These are phyloP conservation scores for Halcyon badia DNA, from an alignment of 2,797 vertebrate species.

Conservation along the genomic window DNA sequence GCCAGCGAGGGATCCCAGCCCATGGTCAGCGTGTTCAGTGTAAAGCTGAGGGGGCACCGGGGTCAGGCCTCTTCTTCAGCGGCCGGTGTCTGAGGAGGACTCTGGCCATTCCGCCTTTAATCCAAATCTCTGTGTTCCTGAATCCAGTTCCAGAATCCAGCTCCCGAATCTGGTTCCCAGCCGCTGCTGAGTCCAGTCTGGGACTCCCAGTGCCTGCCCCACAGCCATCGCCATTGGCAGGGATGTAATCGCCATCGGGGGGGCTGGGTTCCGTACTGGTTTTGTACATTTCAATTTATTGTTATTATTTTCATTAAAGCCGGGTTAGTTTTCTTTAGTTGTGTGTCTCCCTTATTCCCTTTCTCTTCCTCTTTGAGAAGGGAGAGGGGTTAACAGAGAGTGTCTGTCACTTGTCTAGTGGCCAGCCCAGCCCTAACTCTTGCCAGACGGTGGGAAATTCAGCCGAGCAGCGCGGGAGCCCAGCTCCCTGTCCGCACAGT, in stretches of 20 bases:
- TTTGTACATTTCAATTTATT: not conserved
- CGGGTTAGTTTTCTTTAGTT: not conserved
- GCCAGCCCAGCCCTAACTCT: not conserved
- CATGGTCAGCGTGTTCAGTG: too few species aligned
- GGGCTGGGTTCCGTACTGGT: not conserved
- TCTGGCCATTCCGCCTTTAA: not conserved
- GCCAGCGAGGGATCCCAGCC: too few species aligned
- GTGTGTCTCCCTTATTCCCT: not conserved
- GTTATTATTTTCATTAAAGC: not conserved
- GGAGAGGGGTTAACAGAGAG: not conserved
- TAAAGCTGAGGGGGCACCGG: too few species aligned
- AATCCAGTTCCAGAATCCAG: not conserved
- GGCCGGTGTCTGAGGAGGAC: not conserved
- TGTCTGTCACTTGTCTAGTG: not conserved
- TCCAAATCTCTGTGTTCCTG: not conserved
- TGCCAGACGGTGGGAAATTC: not conserved
- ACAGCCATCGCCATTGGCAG: not conserved
- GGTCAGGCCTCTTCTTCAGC: too few species aligned
- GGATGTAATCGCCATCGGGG: not conserved
- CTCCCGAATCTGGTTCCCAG: not conserved
- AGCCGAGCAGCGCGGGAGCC: not conserved
- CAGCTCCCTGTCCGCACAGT: accelerated
- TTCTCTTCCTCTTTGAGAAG: not conserved
- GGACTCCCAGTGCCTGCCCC: not conserved
- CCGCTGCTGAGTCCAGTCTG: not conserved